Conservation (phyloP, 1,140 invertebrate genomes). For the Drosophila willistoni region DNA sequence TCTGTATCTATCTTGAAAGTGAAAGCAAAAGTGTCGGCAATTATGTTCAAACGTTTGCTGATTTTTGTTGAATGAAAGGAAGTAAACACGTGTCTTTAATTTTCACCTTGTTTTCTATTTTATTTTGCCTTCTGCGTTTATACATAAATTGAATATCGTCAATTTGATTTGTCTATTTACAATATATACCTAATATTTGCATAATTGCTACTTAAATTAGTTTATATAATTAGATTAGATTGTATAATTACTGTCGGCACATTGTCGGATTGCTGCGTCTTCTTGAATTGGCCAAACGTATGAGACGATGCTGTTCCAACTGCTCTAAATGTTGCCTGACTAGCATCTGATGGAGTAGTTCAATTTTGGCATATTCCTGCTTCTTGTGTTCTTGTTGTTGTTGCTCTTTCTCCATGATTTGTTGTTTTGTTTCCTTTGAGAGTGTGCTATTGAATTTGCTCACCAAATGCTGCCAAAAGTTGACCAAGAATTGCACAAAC, state of each 20-base stretch:
- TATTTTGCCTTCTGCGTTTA: conserved; percentile 41
- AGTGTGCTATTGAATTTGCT: conserved; percentile 1
- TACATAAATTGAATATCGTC: not conserved
- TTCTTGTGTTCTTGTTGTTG: not conserved
- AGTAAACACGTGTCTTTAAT: conserved; percentile 46
- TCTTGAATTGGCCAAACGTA: conserved; percentile 34
- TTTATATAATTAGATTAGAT: conserved; percentile 29
- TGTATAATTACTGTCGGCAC: conserved; percentile 40
- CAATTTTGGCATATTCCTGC: conserved; percentile 47
- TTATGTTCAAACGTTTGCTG: conserved; percentile 31
- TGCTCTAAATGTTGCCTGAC: conserved; percentile 60
- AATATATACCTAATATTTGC: not conserved
- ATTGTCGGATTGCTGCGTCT: not conserved
- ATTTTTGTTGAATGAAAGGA: conserved; percentile 20
- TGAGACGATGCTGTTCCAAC: conserved; percentile 47
- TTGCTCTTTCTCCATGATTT: conserved; percentile 3
- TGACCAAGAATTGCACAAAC: not conserved
- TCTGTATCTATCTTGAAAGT: not conserved
- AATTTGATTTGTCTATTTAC: not conserved
- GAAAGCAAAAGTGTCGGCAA: conserved; percentile 22
- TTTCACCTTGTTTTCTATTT: conserved; percentile 26
- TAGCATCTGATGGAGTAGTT: conserved; percentile 55
- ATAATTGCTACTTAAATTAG: conserved; percentile 28
- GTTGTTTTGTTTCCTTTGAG: not conserved
- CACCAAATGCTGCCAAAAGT: not conserved